Base-by-base conservation (phyloP, 2,888 invertebrate genomes). In the Ennomos fuscantarius region DNA sequence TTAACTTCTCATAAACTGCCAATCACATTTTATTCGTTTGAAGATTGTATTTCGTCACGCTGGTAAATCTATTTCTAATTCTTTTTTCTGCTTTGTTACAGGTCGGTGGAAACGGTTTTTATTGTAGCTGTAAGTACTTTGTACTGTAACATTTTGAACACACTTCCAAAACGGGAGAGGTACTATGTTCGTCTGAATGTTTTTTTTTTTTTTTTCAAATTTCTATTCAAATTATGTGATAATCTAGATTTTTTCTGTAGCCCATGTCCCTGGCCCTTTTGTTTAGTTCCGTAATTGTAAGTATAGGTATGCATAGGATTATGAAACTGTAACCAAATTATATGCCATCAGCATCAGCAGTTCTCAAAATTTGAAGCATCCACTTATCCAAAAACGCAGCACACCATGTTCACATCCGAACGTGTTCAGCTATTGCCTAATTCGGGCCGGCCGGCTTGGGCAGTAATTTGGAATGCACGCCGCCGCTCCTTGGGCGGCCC, bases 71-170 rank as follows among this genome's bases (percentile, higher is more conserved):
- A 10, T 41, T n/a, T 31, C 35, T 56, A 47, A 54, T 65, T 61
- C 70, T 15, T 15, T 43, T 48, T 64, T 64, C 60, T 57, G 55
- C 65, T 74, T 24, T 75, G 75, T 76, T 76, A n/a, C 75, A 76
- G 76, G 76, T 76, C 63, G 67, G 74, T 73, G 73, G 24, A 24
- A 24, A 24, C 24, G 3, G 6, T 24, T 24, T 24, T 24, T 24
- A 5, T 24, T 3, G 5, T 24, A 24, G 5, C 24, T 24, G 24
- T 24, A 24, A 24, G 24, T 24, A 24, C 6, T 6, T 24, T 6
- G 0, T 24, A 24, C 6, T 24, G 2, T 24, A 24, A 24, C 24
- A 24, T 24, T 24, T 24, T 24, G n/a, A n/a, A n/a, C n/a, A n/a
- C n/a, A n/a, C n/a, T n/a, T n/a, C n/a, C n/a, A n/a, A n/a, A n/a